Evolutionary conservation across 2,113 vertebrate species (phyloP), one percentile per base, ranked within the genome.

Genomic region (Maccullochella peelii): DNA sequence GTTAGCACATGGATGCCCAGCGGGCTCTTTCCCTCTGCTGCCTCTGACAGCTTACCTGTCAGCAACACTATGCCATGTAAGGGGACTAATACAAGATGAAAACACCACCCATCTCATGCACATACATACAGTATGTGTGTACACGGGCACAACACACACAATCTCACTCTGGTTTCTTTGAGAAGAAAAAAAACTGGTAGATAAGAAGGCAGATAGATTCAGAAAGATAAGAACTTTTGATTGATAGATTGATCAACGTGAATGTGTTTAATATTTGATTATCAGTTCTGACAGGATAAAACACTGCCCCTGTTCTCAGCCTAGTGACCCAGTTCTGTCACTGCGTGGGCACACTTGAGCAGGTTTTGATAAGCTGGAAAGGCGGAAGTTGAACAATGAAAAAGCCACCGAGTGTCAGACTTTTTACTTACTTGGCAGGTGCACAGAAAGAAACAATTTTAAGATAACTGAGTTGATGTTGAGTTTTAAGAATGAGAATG

Each of bases 41-140:
- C 79, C 36, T 85, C 63, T 71, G 76, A 88, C 75, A 68, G 59
- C 72, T 86, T 36, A 80, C 85, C 85, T 86, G 87, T 86, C 85
- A 91, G 25, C 57, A 62, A 59, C 68, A 62, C 27, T 84, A 75
- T 55, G 36, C 36, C 55, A 50, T n/a, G 49, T 11, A n/a, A 30
- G 33, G 62, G 67, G 44, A 68, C 76, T 80, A 68, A 87, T 69
- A 27, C 50, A 36, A 88, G 57, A 74, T 40, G 82, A 84, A 82
- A 72, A 71, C 72, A 54, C 57, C 14, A 40, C n/a, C 63, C 33
- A 21, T 65, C 27, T 55, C 38, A 38, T 16, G 40, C 1, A 30
- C 33, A 36, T n/a, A 33, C 11, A 59, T 21, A 84, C 18, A 62
- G 8, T 25, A 3, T 36, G 27, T 27, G 38, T 8, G 50, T 25